phyloP scores from a whole-genome alignment of 1,140 invertebrate genomes.

The Physella acuta region DNA sequence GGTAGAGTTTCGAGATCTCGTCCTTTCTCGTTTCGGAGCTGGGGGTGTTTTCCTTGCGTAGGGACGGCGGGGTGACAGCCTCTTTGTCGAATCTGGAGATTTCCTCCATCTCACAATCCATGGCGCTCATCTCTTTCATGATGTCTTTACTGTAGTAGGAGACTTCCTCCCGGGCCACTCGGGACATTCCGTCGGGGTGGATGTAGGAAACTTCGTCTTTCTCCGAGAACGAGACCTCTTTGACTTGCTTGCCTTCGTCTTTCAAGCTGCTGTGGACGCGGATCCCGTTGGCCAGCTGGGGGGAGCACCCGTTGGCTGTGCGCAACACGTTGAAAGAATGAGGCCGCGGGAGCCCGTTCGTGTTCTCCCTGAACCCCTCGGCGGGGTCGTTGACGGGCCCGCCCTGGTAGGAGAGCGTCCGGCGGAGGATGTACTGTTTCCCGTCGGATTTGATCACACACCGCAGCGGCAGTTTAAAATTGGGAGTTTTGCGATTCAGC shows the following conservation, averaged over 20 bases:
- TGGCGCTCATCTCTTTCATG: slow-evolving; percentile 21
- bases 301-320: background rate
- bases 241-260: slow-evolving; percentile 2
- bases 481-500: slow-evolving; percentile 26
- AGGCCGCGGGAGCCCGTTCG: slow-evolving; percentile 26
- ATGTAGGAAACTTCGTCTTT: slow-evolving; percentile 16
- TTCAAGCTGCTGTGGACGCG: background rate
- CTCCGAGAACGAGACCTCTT: slow-evolving; percentile 15
- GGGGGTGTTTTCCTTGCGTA: background rate
- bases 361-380: background rate
- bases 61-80: background rate
- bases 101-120: slow-evolving; percentile 23
- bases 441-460: slow-evolving; percentile 17
- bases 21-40: background rate
- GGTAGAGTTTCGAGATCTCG: background rate
- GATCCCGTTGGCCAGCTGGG: background rate
- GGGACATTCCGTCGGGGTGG: background rate
- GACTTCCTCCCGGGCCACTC: background rate
- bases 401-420: slow-evolving; percentile 35
- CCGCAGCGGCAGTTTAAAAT: slow-evolving; percentile 23
- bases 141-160: slow-evolving; percentile 23
- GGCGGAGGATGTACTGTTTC: slow-evolving; percentile 25
- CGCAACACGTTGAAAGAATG: slow-evolving; percentile 34
- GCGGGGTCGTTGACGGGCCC: background rate
- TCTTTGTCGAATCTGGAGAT: slow-evolving; percentile 1